Conservation (phyloP, 2,888 invertebrate species). For the Folsomia manolachei region DNA sequence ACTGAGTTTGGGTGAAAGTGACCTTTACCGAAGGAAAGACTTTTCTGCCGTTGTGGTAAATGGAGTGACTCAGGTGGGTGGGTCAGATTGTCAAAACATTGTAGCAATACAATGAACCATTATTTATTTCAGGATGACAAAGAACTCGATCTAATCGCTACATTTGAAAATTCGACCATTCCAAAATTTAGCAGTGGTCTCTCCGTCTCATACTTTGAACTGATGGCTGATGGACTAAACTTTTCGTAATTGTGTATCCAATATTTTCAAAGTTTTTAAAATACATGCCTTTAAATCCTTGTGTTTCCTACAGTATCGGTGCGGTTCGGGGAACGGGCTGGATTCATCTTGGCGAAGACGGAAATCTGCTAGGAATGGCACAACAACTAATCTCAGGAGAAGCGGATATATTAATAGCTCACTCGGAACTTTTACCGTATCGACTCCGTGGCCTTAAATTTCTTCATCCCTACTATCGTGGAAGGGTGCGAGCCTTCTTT, state of each 20-base stretch:
- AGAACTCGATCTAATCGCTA: neutral
- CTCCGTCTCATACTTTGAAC: neutral
- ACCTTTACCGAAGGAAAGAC: neutral
- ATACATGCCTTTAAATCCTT: no score
- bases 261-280: neutral
- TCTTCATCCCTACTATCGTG: slow-evolving; percentile 5
- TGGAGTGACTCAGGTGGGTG: slow-evolving; percentile 6
- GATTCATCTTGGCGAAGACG: neutral
- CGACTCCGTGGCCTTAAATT: neutral
- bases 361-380: neutral
- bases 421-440: slow-evolving; percentile 8
- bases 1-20: neutral
- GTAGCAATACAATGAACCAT: neutral
- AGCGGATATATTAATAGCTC: slow-evolving; percentile 1
- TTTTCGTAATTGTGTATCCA: slow-evolving; percentile 2
- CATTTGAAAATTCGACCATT: neutral
- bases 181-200: neutral
- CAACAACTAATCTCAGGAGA: slow-evolving; percentile 1
- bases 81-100: neutral
- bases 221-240: slow-evolving; percentile 8
- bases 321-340: slow-evolving; percentile 10
- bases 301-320: neutral
- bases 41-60: neutral
- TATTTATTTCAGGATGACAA: slow-evolving; percentile 3
- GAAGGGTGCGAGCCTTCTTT: slow-evolving; percentile 3